Percentiles rank a stretch among this genome's conserved stretches.
phyloP scores from a whole-genome alignment of 2,797 vertebrate genomes.

The Pangasius sanitwongsei region DNA sequence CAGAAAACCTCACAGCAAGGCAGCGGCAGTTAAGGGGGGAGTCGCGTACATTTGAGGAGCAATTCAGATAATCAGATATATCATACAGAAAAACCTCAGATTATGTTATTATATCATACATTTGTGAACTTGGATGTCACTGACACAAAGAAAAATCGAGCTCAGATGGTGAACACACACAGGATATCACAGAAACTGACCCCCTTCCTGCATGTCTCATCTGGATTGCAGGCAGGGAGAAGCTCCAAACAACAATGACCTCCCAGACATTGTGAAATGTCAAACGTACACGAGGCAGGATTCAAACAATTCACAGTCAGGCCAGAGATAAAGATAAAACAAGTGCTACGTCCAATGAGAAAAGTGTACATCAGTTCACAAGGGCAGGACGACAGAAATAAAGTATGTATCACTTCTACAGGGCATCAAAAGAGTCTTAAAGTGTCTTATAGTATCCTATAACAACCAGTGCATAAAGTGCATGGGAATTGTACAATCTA shows the following conservation, averaged over 20 bases:
- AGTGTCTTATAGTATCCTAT: neutral
- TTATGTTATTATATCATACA: constrained; percentile 28
- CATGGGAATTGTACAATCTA: neutral
- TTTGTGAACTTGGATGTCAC: constrained; percentile 55
- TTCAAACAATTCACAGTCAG: constrained; percentile 45
- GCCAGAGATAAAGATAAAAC: constrained; percentile 5
- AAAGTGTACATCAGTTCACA: constrained; percentile 12
- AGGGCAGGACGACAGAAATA: constrained; percentile 3
- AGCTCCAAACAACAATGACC: constrained; percentile 64
- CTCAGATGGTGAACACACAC: constrained; percentile 58
- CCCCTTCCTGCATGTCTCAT: constrained; percentile 72
- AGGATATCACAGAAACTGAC: constrained; percentile 70
- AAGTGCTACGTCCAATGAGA: neutral
- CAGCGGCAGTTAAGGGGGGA: constrained; percentile 8
- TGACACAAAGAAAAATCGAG: constrained; percentile 12
- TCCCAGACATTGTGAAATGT: constrained; percentile 67
- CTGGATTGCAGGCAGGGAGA: constrained; percentile 70
- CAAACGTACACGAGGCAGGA: constrained; percentile 60
- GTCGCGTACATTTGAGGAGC: constrained; percentile 55
- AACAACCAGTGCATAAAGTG: constrained; percentile 7
- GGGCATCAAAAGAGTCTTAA: constrained; percentile 9
- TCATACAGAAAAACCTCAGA: constrained; percentile 20
- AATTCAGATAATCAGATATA: constrained; percentile 59
- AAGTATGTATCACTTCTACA: neutral
- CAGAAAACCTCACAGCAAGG: constrained; percentile 69